Evolutionary conservation across 2,888 invertebrate species (phyloP), one percentile per base, ranked within the genome.

Genomic region (Torymus auratus): DNA sequence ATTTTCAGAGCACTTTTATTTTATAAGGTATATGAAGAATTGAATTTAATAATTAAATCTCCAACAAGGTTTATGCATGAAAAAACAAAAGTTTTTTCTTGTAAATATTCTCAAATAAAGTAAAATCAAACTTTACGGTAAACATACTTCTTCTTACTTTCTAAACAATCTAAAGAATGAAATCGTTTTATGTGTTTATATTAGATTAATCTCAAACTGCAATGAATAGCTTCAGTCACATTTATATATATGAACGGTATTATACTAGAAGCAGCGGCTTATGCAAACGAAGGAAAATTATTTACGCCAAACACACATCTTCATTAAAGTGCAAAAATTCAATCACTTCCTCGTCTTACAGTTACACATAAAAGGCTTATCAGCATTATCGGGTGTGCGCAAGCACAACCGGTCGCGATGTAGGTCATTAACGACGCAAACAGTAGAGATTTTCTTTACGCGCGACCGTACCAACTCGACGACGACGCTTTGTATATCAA

Each of bases 381-480:
- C 61, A 73, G 50, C 61, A 61, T 20, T 67, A 53, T 52, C 60
- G 20, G 50, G 23, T 15, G 23, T 23, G 61, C 17, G 61, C 20
- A 23, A 20, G 71, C 20, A 15, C 10, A 62, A 72, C 72, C 72
- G 56, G 73, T 74, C 20, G 73, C 56, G 64, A 74, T 65, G 65
- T 65, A 74, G 73, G 73, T 65, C 73, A 74, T 74, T 74, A 65
- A 65, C 73, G 64, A 50, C 50, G 15, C 50, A 62, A 56, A 56
- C 55, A 41, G 56, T 53, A 61, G 20, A 62, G 20, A 23, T 52
- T 67, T 67, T 53, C 23, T n/a, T 28, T 74, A 11, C 5, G 10
- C 23, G 52, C 13, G 28, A 28, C 28, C 28, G 17, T 70, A 50
- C n/a, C 28, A 55, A 23, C 28, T 53, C 52, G 52, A 28, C 17